Percentiles rank a stretch among this genome's conserved stretches.
phyloP scores from a whole-genome alignment of 2,113 vertebrate genomes.

The Elgaria multicarinata region DNA sequence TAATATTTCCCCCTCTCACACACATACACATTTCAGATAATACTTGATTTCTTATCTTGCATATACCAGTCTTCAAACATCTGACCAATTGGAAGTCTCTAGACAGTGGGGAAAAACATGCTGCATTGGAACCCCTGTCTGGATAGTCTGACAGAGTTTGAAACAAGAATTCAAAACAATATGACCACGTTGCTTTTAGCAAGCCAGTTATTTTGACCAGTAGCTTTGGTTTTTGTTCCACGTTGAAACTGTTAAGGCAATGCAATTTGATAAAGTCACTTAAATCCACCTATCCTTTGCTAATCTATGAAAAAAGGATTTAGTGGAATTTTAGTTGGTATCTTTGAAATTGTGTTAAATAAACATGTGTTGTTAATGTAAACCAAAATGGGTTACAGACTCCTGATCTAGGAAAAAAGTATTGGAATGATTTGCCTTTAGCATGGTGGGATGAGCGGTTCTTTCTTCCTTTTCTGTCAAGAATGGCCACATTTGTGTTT shows the following conservation, averaged over 20 bases:
- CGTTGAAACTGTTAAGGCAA: not conserved
- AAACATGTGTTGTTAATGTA: not conserved
- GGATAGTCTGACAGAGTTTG: not conserved
- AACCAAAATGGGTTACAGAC: not conserved
- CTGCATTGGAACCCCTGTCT: too few relatives aligned
- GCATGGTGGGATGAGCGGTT: not conserved
- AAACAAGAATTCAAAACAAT: not conserved
- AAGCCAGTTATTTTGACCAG: not conserved
- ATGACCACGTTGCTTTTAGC: not conserved
- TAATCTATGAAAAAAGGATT: not conserved
- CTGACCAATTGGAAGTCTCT: not conserved
- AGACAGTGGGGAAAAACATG: not conserved
- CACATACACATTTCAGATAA: not conserved
- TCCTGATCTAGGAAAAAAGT: not conserved
- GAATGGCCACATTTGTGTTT: constrained; percentile 42
- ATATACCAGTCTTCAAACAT: not conserved
- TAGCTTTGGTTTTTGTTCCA: not conserved
- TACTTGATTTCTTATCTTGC: not conserved
- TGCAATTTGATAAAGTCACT: not conserved
- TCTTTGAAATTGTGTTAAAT: not conserved
- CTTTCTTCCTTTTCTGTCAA: constrained; percentile 19
- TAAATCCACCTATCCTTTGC: not conserved
- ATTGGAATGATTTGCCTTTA: not conserved
- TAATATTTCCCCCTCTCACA: not conserved
- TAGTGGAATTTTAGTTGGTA: not conserved